Evolutionary conservation across 2,797 vertebrate species (phyloP), one percentile per base, ranked within the genome.

Genomic region (Petrocephalus schoutedeni): DNA sequence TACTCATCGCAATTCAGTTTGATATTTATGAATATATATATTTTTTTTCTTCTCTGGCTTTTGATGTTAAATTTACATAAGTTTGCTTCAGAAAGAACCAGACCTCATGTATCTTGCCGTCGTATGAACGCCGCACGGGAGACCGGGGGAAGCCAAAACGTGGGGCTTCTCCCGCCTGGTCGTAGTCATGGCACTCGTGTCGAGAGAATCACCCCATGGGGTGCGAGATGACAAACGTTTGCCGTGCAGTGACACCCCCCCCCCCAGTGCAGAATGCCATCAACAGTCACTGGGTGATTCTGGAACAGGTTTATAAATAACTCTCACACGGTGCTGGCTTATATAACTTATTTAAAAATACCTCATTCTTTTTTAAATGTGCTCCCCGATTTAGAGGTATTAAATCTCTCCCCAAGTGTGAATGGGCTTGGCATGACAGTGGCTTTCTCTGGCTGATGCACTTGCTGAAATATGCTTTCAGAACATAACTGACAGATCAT

Each of bases 311-410:
- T 90, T 87, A 77, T 28, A 19, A 1, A 28, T 61, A 59, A 90
- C 90, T 91, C 87, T 89, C 92, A 93, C 87, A 85, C 71, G 74
- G 90, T 91, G 86, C 91, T 89, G 84, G 86, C 71, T 94, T 93
- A 92, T 90, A 89, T 91, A 94, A 94, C 61, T 84, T 10, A 82
- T 59, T 95, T 93, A 93, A 92, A 93, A 92, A 88, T 93, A 91
- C 87, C 61, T 90, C 86, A 89, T 91, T 89, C 80, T 41, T 86
- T 87, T 89, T 91, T 89, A 88, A 90, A 91, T 86, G 45, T 89
- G 86, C 82, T 74, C 90, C 89, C 89, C 89, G 89, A 90, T 91
- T 92, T 87, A 91, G 87, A 86, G 45, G 54, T 90, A 88, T 92
- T 92, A 19, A 83, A 36, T 51, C 58, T 74, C 21, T 49, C 32